Percentiles rank a stretch among this genome's conserved stretches.
Evolutionary conservation across 2,888 invertebrate species (phyloP).

Genomic region (Tiliacea aurago): DNA sequence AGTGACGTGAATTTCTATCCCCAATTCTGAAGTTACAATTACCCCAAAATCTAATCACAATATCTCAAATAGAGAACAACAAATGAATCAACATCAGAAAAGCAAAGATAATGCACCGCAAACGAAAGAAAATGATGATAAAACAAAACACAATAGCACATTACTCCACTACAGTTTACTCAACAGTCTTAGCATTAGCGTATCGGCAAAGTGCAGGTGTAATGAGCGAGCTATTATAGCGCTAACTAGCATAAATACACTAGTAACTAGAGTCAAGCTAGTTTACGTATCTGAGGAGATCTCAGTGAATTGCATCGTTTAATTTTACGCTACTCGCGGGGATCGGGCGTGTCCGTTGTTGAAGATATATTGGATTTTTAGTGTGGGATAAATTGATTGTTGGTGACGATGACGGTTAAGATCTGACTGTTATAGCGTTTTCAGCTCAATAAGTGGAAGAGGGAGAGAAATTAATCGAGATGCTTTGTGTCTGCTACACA

Average conservation of each 20-base stretch:
- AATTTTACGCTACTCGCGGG: conserved; percentile 81
- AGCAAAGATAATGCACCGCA: conserved; percentile 5
- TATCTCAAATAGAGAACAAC: neutral
- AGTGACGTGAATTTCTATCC: too few relatives aligned
- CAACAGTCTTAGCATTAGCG: conserved; percentile 32
- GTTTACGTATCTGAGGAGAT: conserved; percentile 77
- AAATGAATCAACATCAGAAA: neutral
- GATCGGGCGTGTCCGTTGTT: conserved; percentile 67
- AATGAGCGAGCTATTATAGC: conserved; percentile 67
- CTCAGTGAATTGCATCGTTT: conserved; percentile 81
- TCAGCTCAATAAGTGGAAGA: neutral
- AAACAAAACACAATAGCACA: conserved; percentile 35
- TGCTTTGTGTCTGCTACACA: too few relatives aligned
- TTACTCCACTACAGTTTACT: conserved; percentile 41
- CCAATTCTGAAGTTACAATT: too few relatives aligned
- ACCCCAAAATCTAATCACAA: neutral
- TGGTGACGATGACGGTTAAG: neutral
- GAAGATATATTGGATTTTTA: neutral
- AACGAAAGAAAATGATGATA: conserved; percentile 15
- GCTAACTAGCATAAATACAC: conserved; percentile 71
- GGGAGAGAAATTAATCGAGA: neutral
- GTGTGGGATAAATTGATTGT: neutral
- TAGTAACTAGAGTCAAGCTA: conserved; percentile 72
- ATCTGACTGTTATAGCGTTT: neutral
- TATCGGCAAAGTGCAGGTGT: conserved; percentile 49